phyloP scores from a whole-genome alignment of 1,140 invertebrate species.

The Daktulosphaira vitifoliae region DNA sequence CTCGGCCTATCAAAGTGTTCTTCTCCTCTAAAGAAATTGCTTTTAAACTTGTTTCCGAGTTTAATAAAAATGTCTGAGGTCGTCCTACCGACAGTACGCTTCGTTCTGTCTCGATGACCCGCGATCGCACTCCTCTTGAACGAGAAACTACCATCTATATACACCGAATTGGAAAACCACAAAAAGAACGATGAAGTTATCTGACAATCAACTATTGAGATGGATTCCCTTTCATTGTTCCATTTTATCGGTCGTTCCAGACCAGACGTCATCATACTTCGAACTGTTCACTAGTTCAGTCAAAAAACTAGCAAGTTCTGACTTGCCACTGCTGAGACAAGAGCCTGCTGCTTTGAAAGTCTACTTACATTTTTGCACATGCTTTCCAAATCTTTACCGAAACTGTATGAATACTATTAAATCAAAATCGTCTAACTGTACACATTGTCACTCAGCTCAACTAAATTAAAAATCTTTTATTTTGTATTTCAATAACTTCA shows the following conservation, averaged over 20 bases:
- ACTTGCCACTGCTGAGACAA: not conserved
- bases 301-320: not conserved
- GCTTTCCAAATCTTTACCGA: too few relatives aligned
- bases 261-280: not conserved
- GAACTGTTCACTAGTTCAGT: not conserved
- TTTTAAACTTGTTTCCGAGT: too few relatives aligned
- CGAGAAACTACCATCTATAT: not conserved
- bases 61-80: not conserved
- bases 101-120: too few relatives aligned
- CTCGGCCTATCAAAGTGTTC: not conserved
- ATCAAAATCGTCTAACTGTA: too few relatives aligned
- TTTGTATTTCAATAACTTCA: too few relatives aligned
- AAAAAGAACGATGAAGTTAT: not conserved
- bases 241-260: not conserved
- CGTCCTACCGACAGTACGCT: not conserved
- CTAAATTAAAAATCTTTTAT: too few relatives aligned
- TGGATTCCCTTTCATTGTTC: not conserved
- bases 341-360: not conserved
- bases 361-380: too few relatives aligned
- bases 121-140: too few relatives aligned
- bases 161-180: not conserved
- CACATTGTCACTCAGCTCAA: too few relatives aligned
- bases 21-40: not conserved
- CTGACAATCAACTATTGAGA: not conserved
- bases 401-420: too few relatives aligned